Evolutionary conservation across 1,140 invertebrate species (phyloP).

Genomic region (Tyrophagus putrescentiae): DNA sequence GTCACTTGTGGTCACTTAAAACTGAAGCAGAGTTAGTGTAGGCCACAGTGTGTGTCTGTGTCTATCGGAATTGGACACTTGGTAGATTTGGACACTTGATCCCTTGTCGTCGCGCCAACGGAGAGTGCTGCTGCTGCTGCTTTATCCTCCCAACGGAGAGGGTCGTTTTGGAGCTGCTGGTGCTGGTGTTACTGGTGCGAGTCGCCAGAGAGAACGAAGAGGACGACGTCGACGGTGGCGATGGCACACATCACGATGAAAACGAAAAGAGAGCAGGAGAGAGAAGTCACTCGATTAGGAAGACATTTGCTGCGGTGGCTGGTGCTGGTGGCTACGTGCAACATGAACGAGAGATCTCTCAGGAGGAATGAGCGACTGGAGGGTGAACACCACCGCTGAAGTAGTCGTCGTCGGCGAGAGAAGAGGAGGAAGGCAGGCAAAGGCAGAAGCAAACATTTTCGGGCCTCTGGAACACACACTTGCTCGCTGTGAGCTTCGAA

Average conservation of each 20-base stretch:
- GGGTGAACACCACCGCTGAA: too few relatives aligned
- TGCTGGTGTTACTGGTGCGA: too few relatives aligned
- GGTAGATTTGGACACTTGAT: slow-evolving; percentile 8
- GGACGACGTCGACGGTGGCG: not conserved
- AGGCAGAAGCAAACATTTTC: too few relatives aligned
- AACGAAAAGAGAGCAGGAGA: too few relatives aligned
- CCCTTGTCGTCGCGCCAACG: slow-evolving; percentile 4
- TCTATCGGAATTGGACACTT: slow-evolving; percentile 4
- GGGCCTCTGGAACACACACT: too few relatives aligned
- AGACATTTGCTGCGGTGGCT: not conserved
- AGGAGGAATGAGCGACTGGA: too few relatives aligned
- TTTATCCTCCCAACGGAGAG: slow-evolving; percentile 6
- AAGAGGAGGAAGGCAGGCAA: too few relatives aligned
- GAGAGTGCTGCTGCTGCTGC: too few relatives aligned
- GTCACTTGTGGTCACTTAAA: slow-evolving; percentile 15
- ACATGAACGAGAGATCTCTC: slow-evolving; percentile 12
- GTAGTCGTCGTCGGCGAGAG: too few relatives aligned
- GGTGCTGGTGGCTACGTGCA: not conserved
- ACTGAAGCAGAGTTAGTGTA: too few relatives aligned
- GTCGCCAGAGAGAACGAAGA: too few relatives aligned
- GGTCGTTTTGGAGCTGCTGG: not conserved
- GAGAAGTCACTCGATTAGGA: slow-evolving; percentile 12
- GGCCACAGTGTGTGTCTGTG: not conserved
- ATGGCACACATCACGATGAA: not conserved
- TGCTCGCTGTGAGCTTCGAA: too few relatives aligned